These are phyloP conservation scores for Zaprionus ornatus DNA, from an alignment of 1,140 invertebrate species.

Conservation along the genomic window DNA sequence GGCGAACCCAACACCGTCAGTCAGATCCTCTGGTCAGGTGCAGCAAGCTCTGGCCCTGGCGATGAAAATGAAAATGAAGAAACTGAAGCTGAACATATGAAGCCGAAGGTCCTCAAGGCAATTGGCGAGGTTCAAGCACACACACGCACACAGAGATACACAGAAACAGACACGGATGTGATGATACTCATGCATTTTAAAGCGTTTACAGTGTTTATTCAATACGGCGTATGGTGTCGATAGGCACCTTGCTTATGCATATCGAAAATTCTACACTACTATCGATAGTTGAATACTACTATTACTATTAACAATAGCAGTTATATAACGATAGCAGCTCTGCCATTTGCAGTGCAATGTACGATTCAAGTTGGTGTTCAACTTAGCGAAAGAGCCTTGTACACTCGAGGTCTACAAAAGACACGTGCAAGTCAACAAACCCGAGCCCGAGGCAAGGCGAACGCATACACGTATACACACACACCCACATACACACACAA, in stretches of 20 bases:
- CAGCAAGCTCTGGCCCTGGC: neutral
- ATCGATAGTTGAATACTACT: too few relatives aligned
- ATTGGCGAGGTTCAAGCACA: constrained; percentile 38
- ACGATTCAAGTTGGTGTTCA: neutral
- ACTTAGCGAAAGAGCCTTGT: neutral
- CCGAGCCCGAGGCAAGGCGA: constrained; percentile 51
- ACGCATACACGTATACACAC: constrained; percentile 2
- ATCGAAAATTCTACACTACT: too few relatives aligned
- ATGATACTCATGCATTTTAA: constrained; percentile 3
- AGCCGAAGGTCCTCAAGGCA: constrained; percentile 46
- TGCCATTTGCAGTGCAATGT: neutral
- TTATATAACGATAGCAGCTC: neutral
- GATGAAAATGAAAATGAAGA: constrained; percentile 1
- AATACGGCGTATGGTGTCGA: neutral
- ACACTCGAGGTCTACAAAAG: neutral
- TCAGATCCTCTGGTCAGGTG: constrained; percentile 20
- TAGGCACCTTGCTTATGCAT: too few relatives aligned
- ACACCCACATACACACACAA: neutral
- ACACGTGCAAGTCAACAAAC: constrained; percentile 66
- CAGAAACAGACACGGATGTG: neutral
- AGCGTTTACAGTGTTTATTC: constrained; percentile 8
- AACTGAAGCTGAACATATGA: constrained; percentile 2
- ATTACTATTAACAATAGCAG: neutral
- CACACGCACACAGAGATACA: constrained; percentile 1
- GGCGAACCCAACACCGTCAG: constrained; percentile 8